Evolutionary conservation across 2,797 vertebrate species (phyloP).

Genomic region (Craterocephalus amniculus): DNA sequence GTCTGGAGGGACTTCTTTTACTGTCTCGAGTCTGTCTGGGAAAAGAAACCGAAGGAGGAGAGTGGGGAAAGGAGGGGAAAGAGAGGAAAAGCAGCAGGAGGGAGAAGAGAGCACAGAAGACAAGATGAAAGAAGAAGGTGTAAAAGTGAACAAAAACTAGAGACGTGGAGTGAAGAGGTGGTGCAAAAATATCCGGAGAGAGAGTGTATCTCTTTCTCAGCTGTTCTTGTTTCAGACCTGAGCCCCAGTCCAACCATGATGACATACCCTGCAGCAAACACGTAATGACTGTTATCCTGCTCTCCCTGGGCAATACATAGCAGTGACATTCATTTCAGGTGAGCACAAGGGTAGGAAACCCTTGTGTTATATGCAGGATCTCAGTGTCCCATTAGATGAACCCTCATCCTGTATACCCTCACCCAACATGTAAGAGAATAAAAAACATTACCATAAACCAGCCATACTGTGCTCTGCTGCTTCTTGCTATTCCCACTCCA

Average conservation of each 20-base stretch:
- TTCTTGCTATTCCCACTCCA: conserved; percentile 9
- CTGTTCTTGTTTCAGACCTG: conserved; percentile 32
- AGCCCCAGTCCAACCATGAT: conserved; percentile 26
- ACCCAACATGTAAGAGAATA: not conserved
- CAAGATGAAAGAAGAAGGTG: conserved; percentile 48
- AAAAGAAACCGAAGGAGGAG: conserved; percentile 56
- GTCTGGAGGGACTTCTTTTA: conserved; percentile 61
- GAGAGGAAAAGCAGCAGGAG: not conserved
- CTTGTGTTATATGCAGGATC: not conserved
- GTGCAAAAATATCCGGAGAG: conserved; percentile 2
- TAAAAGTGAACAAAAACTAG: conserved; percentile 33
- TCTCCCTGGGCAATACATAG: conserved; percentile 46
- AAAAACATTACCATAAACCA: conserved; percentile 6
- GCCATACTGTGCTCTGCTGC: not conserved
- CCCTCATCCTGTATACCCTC: not conserved
- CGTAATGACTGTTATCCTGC: conserved; percentile 57
- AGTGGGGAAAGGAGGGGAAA: conserved; percentile 6
- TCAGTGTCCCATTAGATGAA: conserved; percentile 8
- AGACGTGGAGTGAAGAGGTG: conserved; percentile 26
- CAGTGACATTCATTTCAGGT: conserved; percentile 56
- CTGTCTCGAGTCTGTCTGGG: conserved; percentile 67
- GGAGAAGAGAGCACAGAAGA: not conserved
- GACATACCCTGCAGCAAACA: conserved; percentile 57
- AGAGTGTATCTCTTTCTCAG: conserved; percentile 8
- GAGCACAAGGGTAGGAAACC: conserved; percentile 49